Conservation (phyloP, 2,888 invertebrate genomes). For the Eupithecia inturbata region DNA sequence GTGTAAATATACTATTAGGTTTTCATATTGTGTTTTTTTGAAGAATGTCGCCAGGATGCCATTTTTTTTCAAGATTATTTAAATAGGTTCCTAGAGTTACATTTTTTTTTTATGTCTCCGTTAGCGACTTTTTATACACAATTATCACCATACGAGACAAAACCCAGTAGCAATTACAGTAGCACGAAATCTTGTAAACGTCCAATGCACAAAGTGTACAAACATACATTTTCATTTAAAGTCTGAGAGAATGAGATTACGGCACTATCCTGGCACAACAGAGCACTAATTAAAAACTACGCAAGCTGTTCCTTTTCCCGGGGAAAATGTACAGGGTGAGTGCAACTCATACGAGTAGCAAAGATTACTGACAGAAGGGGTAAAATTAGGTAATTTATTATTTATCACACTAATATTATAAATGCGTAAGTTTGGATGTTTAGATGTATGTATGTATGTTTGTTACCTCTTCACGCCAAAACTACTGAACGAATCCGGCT, state of each 20-base stretch:
- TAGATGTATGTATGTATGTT: no score
- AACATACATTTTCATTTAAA: conserved; percentile 26
- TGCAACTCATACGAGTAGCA: neutral
- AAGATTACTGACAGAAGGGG: neutral
- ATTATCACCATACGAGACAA: neutral
- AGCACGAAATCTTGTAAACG: neutral
- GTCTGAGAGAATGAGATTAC: conserved; percentile 29
- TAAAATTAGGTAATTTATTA: neutral
- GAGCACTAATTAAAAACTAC: conserved; percentile 30
- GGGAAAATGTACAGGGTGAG: neutral
- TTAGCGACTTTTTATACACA: neutral
- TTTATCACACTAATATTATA: neutral
- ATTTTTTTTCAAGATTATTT: no score
- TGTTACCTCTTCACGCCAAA: no score
- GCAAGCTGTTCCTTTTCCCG: conserved; percentile 15
- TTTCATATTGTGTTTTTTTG: no score
- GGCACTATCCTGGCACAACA: conserved; percentile 14
- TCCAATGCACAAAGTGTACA: neutral
- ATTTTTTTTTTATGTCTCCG: no score
- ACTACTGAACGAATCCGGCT: no score
- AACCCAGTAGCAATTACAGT: neutral
- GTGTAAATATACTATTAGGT: no score
- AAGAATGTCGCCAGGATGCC: no score
- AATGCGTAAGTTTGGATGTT: no score
- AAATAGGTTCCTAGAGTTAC: no score